Conservation (phyloP, 2,888 invertebrate genomes). For the Pandemis heparana region DNA sequence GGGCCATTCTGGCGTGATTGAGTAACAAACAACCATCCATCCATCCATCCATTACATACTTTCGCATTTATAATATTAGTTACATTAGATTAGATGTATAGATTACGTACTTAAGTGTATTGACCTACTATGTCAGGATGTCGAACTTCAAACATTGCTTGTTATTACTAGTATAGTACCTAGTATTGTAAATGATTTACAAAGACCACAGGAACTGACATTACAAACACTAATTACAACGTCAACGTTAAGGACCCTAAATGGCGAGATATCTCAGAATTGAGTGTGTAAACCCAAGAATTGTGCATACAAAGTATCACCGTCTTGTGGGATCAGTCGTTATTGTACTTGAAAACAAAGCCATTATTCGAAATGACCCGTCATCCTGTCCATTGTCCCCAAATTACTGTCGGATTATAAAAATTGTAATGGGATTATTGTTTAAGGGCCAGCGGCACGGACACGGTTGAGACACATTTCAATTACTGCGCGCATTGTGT, state of each 20-base stretch:
- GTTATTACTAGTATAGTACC: too few relatives aligned
- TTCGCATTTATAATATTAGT: too few relatives aligned
- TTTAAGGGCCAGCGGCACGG: constrained; percentile 62
- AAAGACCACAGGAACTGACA: too few relatives aligned
- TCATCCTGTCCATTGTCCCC: constrained; percentile 72
- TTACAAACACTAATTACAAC: not conserved
- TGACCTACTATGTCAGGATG: too few relatives aligned
- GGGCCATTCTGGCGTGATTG: too few relatives aligned
- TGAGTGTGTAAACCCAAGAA: constrained; percentile 3
- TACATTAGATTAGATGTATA: too few relatives aligned
- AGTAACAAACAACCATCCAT: too few relatives aligned
- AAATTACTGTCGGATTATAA: constrained; percentile 71
- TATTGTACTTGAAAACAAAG: constrained; percentile 45
- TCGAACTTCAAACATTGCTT: too few relatives aligned
- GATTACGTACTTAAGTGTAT: too few relatives aligned
- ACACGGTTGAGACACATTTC: constrained; percentile 70
- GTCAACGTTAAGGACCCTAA: too few relatives aligned
- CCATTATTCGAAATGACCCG: constrained; percentile 51
- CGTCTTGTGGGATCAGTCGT: not conserved
- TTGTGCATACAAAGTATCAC: constrained; percentile 9
- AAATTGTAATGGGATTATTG: constrained; percentile 77
- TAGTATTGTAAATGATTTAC: too few relatives aligned
- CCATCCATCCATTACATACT: too few relatives aligned
- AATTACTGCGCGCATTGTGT: constrained; percentile 75
- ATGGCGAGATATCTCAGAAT: not conserved